Evolutionary conservation across 2,113 vertebrate genomes (phyloP), one percentile per base, ranked within the genome.

Genomic region (Bufo bufo): DNA sequence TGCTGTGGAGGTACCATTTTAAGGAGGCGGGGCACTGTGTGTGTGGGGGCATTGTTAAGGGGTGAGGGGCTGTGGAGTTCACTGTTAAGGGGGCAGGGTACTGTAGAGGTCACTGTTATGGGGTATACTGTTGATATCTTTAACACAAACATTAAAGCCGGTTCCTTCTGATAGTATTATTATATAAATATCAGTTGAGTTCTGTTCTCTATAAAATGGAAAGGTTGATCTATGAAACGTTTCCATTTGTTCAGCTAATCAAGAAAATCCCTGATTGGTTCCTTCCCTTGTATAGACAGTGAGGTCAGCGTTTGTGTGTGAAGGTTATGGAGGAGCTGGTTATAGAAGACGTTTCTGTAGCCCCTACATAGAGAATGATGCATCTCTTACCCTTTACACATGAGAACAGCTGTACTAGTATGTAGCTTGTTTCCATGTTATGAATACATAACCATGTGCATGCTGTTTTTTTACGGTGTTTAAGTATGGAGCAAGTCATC

Each of bases 401-500:
- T 95, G 95, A 94, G 94, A 94, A 95, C 95, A 93, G 94, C 94
- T 94, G 93, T 94, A 93, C 92, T 94, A 94, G 94, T 93, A 93
- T 94, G 95, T 94, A 93, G 93, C 61, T 90, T 91, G 85, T 89
- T 90, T 92, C 89, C 94, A 92, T 90, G 91, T 92, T 85, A 91
- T 93, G 95, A 95, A 96, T 96, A 95, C 95, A 94, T 95, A 91
- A 69, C 58, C 94, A 94, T 85, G 91, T 89, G 92, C 93, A 92
- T 93, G 93, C 94, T 65, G 4, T 61, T 90, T 94, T 89, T 93
- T 93, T 93, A 92, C 93, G 93, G 94, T 95, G 93, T 94, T 96
- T 95, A 94, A 96, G 95, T 95, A 94, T 95, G 95, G 95, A 93
- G 95, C 95, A 94, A 95, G 94, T 94, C 93, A 92, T 93, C 94